Percentiles rank a stretch among this genome's conserved stretches.
Conservation (phyloP, 2,888 invertebrate species). For the Catocala fraxini region DNA sequence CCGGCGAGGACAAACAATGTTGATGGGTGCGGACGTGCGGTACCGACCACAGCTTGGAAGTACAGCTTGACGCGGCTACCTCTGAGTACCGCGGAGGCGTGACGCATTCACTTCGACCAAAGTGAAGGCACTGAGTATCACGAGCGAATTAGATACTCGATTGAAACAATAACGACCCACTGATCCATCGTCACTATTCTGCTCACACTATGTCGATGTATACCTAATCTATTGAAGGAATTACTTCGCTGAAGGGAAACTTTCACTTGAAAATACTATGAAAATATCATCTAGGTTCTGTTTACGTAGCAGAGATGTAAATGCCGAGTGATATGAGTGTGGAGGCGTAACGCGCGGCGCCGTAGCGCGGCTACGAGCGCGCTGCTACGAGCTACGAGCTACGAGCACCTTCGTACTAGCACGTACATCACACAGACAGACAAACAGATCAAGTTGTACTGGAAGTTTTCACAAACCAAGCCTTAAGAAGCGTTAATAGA, state of each 20-base stretch:
- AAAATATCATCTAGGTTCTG: constrained; percentile 45
- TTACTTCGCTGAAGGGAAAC: constrained; percentile 35
- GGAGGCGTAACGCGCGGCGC: constrained; percentile 28
- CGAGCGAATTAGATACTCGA: constrained; percentile 65
- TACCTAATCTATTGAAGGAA: constrained; percentile 39
- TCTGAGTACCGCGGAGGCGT: constrained; percentile 30
- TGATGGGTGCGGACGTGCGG: constrained; percentile 10
- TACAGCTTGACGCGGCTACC: constrained; percentile 1
- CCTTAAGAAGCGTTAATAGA: constrained; percentile 84
- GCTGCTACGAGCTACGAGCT: constrained; percentile 26
- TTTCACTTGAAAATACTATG: constrained; percentile 48
- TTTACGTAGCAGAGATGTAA: constrained; percentile 43
- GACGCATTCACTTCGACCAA: constrained; percentile 59
- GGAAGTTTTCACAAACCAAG: constrained; percentile 66
- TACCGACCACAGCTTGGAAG: constrained; percentile 3
- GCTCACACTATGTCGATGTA: constrained; percentile 44
- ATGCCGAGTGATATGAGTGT: constrained; percentile 53
- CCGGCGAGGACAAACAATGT: constrained; percentile 28
- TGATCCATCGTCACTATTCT: constrained; percentile 51
- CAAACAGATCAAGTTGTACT: constrained; percentile 54
- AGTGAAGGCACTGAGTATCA: constrained; percentile 75
- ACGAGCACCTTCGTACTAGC: constrained; percentile 13
- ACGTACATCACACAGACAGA: constrained; percentile 50
- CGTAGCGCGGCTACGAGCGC: constrained; percentile 29
- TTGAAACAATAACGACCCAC: constrained; percentile 68